Base-by-base conservation (phyloP, 2,888 invertebrate genomes). In the Drosophila paracracens region DNA sequence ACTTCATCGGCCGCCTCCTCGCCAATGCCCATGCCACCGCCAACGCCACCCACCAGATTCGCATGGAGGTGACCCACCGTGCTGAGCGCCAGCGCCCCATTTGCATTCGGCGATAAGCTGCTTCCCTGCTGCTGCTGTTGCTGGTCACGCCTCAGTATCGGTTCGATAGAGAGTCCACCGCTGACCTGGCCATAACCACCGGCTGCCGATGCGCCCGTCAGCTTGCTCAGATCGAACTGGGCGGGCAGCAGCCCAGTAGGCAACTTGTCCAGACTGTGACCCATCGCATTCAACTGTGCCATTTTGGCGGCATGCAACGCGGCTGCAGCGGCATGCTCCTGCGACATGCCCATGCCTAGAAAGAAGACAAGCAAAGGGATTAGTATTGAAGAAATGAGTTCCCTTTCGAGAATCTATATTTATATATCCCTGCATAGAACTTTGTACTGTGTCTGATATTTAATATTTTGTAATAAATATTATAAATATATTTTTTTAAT, bases 271-370 rank as follows among this genome's bases (percentile, higher is more conserved):
- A 93, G 79, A 43, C 93, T 91, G 73, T 94, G 94, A 4, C 94
- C 94, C 94, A 95, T 94, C 7, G 96, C 96, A 90, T 95, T 96
- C 92, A 97, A 94, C 85, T 97, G 97, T 31, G 96, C 96, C 92
- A 97, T 94, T 93, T 97, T 97, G 36, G 96, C 96, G 1, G 96
- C 96, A 89, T 96, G 96, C 91, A 96, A 94, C 6, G 97, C 96
- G 0, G 97, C 96, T 76, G 96, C 95, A 81, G 96, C 95, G 3
- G 95, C 95, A 83, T 96, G 96, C 74, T 96, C 96, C 56, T 95
- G 94, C 76, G 94, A 94, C 92, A 95, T 94, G 16, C 95, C 95
- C 94, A 95, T 94, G 68, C 93, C 93, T 93, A 68, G 6, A 81
- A 78, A 18, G n/a, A 36, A 57, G 46, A 29, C 27, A 53, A 4